These are phyloP conservation scores for Brachyhypopomus occidentalis DNA, from an alignment of 2,113 vertebrate genomes.

Conservation along the genomic window DNA sequence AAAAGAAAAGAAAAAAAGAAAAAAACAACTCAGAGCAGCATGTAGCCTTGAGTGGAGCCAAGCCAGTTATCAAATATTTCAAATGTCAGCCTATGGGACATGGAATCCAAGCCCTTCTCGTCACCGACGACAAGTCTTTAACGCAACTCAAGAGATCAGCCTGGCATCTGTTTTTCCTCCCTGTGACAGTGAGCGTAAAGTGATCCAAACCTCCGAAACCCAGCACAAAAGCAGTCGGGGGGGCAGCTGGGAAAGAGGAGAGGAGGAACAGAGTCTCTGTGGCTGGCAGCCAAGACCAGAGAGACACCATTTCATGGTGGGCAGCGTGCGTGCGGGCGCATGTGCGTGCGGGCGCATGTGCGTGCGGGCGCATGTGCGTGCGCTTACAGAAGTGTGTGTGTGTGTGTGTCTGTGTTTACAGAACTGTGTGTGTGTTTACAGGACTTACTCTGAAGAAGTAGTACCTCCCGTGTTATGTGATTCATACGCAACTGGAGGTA, in stretches of 20 bases:
- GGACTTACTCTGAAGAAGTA: constrained; percentile 1
- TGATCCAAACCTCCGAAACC: constrained; percentile 37
- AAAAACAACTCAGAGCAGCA: background rate
- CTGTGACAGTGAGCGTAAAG: constrained; percentile 33
- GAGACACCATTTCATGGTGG: constrained; percentile 30
- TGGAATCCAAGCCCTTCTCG: background rate
- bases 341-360: background rate
- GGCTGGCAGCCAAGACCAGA: constrained; percentile 35
- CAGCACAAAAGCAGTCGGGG: constrained; percentile 28
- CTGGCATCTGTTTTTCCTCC: constrained; percentile 34
- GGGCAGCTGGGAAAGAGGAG: constrained; percentile 42
- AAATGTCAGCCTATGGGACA: background rate
- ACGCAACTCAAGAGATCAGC: constrained; percentile 35
- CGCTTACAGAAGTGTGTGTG: background rate
- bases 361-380: too few relatives aligned
- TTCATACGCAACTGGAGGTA: too few relatives aligned
- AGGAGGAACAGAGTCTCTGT: constrained; percentile 33
- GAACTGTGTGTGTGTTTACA: constrained; percentile 1
- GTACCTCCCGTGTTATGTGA: background rate
- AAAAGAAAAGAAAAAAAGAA: background rate
- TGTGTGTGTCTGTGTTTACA: background rate
- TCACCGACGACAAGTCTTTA: background rate
- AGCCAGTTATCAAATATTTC: background rate
- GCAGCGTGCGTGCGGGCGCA: constrained; percentile 4
- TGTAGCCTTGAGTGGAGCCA: background rate